phyloP scores from a whole-genome alignment of 2,113 vertebrate species.

The Tilapia sparmanii region DNA sequence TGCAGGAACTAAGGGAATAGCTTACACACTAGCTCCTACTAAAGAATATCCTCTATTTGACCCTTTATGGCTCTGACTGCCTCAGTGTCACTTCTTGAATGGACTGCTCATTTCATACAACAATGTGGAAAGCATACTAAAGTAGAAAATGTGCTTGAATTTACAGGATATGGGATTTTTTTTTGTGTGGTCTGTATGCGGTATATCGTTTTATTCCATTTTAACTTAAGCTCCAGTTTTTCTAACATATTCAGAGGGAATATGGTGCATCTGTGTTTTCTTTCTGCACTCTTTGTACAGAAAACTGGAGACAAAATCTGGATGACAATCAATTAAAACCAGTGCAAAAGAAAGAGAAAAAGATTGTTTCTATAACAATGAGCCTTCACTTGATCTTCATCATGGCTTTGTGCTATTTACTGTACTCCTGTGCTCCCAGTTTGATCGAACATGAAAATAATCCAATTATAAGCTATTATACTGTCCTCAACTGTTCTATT shows the following conservation, averaged over 20 bases:
- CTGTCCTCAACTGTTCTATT: background rate
- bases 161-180: background rate
- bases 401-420: background rate
- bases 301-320: background rate
- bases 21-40: conserved; percentile 2
- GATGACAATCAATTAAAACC: background rate
- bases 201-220: background rate
- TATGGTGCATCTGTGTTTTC: background rate
- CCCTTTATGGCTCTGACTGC: background rate
- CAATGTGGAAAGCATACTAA: background rate
- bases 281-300: background rate
- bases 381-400: background rate
- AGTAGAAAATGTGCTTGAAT: background rate
- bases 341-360: background rate
- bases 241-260: background rate
- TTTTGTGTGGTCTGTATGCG: background rate
- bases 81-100: conserved; percentile 1
- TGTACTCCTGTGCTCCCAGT: background rate
- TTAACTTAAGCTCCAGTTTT: background rate
- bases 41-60: conserved; percentile 27
- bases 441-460: background rate
- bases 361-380: background rate
- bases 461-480: background rate
- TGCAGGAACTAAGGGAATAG: conserved; percentile 1
- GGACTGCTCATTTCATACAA: conserved; percentile 1